phyloP scores from a whole-genome alignment of 2,797 vertebrate genomes.

The Acipenser ruthenus region DNA sequence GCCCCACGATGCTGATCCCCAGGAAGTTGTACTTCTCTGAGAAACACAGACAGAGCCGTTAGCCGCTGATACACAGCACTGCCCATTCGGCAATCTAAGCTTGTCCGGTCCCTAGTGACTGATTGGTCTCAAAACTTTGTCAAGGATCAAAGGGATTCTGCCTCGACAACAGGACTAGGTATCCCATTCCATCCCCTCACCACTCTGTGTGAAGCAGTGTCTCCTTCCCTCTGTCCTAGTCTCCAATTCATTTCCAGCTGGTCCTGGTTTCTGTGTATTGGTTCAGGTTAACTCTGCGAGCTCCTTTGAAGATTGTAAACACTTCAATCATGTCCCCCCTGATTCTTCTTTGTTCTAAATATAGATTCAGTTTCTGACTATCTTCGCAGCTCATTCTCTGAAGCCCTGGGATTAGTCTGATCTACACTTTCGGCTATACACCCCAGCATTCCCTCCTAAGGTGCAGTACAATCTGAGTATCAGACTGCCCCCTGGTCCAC shows the following conservation, averaged over 20 bases:
- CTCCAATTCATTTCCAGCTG: not conserved
- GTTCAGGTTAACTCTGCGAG: too few species aligned
- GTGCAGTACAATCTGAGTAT: not conserved
- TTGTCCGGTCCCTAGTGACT: too few species aligned
- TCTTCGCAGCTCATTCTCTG: not conserved
- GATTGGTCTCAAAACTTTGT: too few species aligned
- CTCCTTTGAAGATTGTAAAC: too few species aligned
- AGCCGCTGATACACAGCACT: not conserved
- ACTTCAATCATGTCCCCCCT: too few species aligned
- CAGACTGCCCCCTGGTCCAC: slow-evolving; percentile 31
- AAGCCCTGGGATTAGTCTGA: not conserved
- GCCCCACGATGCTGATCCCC: slow-evolving; percentile 91
- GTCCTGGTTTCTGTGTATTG: too few species aligned
- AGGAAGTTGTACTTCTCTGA: slow-evolving; percentile 89
- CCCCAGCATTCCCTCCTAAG: not conserved
- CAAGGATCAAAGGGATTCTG: too few species aligned
- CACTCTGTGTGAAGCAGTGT: too few species aligned
- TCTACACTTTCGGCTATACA: not conserved
- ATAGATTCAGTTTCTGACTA: too few species aligned
- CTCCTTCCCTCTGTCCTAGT: fast-evolving
- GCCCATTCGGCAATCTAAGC: not conserved
- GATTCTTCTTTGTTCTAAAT: too few species aligned
- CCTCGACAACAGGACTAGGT: too few species aligned
- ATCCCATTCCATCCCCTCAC: too few species aligned
- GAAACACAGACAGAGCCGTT: not conserved